Conservation (phyloP, 2,113 vertebrate species). For the Theristicus caerulescens region DNA sequence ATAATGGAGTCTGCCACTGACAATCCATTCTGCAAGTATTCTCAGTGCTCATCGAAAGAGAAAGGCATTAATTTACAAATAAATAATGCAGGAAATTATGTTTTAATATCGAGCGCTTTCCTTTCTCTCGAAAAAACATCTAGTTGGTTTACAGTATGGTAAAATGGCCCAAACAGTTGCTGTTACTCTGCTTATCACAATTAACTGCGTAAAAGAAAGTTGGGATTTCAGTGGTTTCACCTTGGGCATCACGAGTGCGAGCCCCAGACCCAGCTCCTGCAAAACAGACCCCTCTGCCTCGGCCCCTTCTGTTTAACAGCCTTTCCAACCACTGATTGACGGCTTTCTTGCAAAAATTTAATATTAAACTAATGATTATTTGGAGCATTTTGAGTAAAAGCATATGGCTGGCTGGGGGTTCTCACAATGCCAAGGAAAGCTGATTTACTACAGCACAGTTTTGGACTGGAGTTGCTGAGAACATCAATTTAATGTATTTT, state of each 20-base stretch:
- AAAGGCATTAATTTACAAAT: background rate
- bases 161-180: background rate
- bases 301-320: background rate
- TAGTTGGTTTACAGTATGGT: background rate
- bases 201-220: too few species aligned
- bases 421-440: background rate
- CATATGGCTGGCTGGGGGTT: background rate
- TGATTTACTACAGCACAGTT: background rate
- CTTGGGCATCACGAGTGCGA: background rate
- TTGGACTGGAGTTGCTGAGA: background rate
- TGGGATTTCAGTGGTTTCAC: background rate
- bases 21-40: background rate
- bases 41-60: background rate
- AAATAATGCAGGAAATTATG: background rate
- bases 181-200: background rate
- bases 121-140: background rate
- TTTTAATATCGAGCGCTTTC: background rate
- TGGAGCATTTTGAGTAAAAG: background rate
- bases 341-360: constrained; percentile 1
- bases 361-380: background rate
- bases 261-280: background rate
- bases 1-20: background rate
- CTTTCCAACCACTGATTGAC: background rate
- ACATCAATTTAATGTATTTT: background rate
- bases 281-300: background rate